Evolutionary conservation across 2,888 invertebrate species (phyloP), one percentile per base, ranked within the genome.

Genomic region (Eupithecia pulchellata): DNA sequence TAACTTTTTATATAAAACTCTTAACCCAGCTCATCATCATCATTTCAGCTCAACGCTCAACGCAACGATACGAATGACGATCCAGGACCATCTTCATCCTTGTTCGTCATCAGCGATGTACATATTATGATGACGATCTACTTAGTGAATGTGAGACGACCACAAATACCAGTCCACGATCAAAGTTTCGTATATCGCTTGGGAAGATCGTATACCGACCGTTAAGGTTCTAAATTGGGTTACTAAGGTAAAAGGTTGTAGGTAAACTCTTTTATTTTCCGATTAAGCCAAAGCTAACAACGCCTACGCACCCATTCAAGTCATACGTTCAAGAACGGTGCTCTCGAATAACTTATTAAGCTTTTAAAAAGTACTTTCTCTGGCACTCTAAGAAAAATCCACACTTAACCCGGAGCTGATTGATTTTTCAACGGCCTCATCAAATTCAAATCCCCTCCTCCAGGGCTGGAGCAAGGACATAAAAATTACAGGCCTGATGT

Each of bases 341-440:
- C 71, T 57, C 58, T 62, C 66, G 68, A 68, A 68, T 72, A 68
- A 69, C 69, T 66, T 72, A 69, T 66, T 66, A 69, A 64, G 66
- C 72, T 66, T 66, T 72, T 72, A 72, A 69, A 72, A 66, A 27
- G 66, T 72, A 72, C 72, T 69, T 63, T 66, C 63, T 17, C 69
- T 55, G 47, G 36, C 66, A 66, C 68, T 72, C 66, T 58, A 58
- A 72, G 72, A 72, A 72, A 72, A 69, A 69, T 67, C 76, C 73
- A 71, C 75, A 72, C 73, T 76, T 74, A 75, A 73, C 75, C 75
- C 72, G 67, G 66, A 74, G 72, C 72, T 76, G 78, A 78, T 78
- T 78, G 78, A 78, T 78, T 78, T 76, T 78, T 78, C 75, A 76
- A 76, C 75, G 72, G 71, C 67, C 76, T 73, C 76, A 75, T 78